Evolutionary conservation across 2,797 vertebrate species (phyloP), one percentile per base, ranked within the genome.

Genomic region (Meriones psammophilus): DNA sequence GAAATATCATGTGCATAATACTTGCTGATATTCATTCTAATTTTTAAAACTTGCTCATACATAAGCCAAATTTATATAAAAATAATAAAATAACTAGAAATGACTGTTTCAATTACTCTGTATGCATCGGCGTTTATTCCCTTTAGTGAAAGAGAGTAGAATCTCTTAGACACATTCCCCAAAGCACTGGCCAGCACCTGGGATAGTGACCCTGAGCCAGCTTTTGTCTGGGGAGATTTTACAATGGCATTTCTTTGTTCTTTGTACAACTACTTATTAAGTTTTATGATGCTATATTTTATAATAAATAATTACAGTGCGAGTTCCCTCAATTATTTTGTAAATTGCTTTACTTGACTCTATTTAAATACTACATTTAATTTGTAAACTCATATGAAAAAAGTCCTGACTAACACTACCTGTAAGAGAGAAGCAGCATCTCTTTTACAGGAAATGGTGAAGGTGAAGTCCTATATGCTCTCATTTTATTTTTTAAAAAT

Each of bases 401-500:
- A 8, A 86, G 76, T 6, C 22, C 50, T 94, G 71, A 76, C 1
- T 79, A 80, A 39, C 66, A 95, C 50, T 88, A 85, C 15, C 26
- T 39, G 8, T 78, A 66, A 95, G 33, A 95, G 90, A 50, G 50
- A 64, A 97, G 36, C 36, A 89, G n/a, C 18, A 85, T 62, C 81
- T 46, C n/a, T 42, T 74, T 13, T 26, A 42, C 39, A 74, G 39
- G 73, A 50, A 50, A 50, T 50, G 50, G 50, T 10, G 50, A 50
- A 50, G 50, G 50, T 74, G 42, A 74, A 74, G 73, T 13, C 39
- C 9, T 97, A 98, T 74, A 92, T 92, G 46, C 81, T 95, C 92
- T 89, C 93, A 30, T 97, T 96, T 96, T 94, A 46, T 93, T 95
- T 96, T 54, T 30, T 33, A 54, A 26, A 69, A n/a, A 71, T 5